These are phyloP conservation scores for Napeogenes inachia DNA, from an alignment of 2,888 invertebrate genomes.

Conservation along the genomic window DNA sequence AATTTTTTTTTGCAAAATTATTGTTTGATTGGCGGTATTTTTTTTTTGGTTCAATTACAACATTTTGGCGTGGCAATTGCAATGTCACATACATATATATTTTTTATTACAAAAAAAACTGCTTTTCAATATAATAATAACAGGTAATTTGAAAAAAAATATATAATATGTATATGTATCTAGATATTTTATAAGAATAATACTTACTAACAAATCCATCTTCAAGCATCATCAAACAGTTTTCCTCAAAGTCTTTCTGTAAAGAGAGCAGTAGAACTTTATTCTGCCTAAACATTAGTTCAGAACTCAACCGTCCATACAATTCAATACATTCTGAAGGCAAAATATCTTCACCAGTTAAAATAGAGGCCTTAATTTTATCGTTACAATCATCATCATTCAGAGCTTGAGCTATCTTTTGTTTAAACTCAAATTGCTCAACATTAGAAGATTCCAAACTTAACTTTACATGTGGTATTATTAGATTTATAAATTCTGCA, in stretches of 20 bases:
- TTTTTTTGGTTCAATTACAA: no score
- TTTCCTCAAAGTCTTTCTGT: constrained; percentile 60
- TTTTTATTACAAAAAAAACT: no score
- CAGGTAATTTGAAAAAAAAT: no score
- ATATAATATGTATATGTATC: no score
- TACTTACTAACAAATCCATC: constrained; percentile 63
- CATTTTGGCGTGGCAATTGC: no score
- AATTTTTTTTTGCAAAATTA: neutral
- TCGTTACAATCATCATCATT: constrained; percentile 38
- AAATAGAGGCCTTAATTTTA: constrained; percentile 51
- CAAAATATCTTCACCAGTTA: constrained; percentile 57
- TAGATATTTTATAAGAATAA: constrained; percentile 1
- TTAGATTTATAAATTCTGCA: constrained; percentile 53
- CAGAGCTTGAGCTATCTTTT: constrained; percentile 41
- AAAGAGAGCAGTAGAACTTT: constrained; percentile 57
- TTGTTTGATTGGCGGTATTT: no score
- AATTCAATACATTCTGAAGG: constrained; percentile 54
- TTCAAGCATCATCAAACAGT: constrained; percentile 58
- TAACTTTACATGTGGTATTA: constrained; percentile 57
- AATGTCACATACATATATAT: no score
- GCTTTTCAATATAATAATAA: no score
- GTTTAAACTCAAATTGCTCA: constrained; percentile 54
- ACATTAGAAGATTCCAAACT: constrained; percentile 55
- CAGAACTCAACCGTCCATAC: constrained; percentile 64
- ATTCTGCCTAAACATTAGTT: constrained; percentile 69